Base-by-base conservation (phyloP, 2,113 vertebrate genomes). In the Felis chaus region DNA sequence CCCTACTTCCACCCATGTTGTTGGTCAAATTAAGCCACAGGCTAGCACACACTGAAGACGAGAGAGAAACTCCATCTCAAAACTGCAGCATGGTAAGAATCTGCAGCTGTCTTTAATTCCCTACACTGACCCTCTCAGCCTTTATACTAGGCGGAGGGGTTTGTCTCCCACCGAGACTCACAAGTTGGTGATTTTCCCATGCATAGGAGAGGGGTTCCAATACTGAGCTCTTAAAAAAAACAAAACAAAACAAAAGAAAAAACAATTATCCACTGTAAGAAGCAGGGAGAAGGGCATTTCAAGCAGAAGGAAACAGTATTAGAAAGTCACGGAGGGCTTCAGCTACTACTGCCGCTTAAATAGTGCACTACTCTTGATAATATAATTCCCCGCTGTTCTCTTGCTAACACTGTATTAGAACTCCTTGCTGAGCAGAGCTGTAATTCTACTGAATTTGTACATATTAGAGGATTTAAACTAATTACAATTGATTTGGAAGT, bases 401-500 rank as follows among this genome's bases (percentile, higher is more conserved):
- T 81, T 83, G 27, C 63, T 93, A 80, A 71, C 73, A 95, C 96
- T 95, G 66, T 50, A 71, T 96, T 96, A 98, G 93, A 95, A 73
- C 57, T 96, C 39, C 76, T 92, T 73, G 39, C 53, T 33, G 71
- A 91, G 45, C n/a, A 74, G 57, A 91, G 71, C 41, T 97, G 95
- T 95, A 96, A 57, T 94, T 84, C 91, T 71, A 97, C 95, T 97
- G 63, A 76, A 84, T 97, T 97, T 98, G 97, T 92, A 45, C 81
- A 13, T 85, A 97, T 98, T 96, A 98, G 95, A 86, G 65, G 63
- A n/a, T 55, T 93, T 94, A 96, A 98, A 96, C 69, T 73, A 90
- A 97, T 97, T 97, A 97, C 80, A 31, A 97, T 97, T 71, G 97
- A 98, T 88, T 90, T 82, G 13, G 71, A 93, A 97, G 97, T 95